These are phyloP conservation scores for Margaritifera margaritifera DNA, from an alignment of 2,888 invertebrate genomes.

Conservation along the genomic window DNA sequence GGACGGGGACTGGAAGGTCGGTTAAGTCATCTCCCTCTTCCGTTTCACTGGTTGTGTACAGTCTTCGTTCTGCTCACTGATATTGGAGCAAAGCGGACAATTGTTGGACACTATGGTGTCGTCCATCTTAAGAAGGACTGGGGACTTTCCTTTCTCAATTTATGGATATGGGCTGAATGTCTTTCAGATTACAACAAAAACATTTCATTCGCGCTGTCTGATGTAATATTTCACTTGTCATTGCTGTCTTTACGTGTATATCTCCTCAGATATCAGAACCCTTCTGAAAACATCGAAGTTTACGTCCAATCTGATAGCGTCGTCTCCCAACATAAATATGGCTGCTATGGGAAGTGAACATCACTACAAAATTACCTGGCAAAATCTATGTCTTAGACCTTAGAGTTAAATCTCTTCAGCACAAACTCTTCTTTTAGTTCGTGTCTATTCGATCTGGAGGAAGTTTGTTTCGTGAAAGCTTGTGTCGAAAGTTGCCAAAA, in stretches of 20 bases:
- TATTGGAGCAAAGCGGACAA: slow-evolving; percentile 16
- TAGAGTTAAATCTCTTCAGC: slow-evolving; percentile 33
- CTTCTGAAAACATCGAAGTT: slow-evolving; percentile 32
- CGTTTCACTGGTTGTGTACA: slow-evolving; percentile 63
- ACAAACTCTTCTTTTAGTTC: slow-evolving; percentile 40
- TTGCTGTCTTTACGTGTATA: slow-evolving; percentile 42
- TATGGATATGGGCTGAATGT: slow-evolving; percentile 62
- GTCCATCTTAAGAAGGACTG: slow-evolving; percentile 63
- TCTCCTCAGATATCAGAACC: slow-evolving; percentile 57
- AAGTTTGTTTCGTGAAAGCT: slow-evolving; percentile 44
- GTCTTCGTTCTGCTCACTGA: slow-evolving; percentile 44
- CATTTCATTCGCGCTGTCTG: slow-evolving; percentile 48
- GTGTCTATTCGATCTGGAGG: slow-evolving; percentile 56
- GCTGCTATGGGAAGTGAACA: slow-evolving; percentile 43
- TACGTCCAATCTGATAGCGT: slow-evolving; percentile 51
- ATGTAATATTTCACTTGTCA: slow-evolving; percentile 47
- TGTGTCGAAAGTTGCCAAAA: slow-evolving; percentile 50
- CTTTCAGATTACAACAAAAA: slow-evolving; percentile 19
- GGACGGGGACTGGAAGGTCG: slow-evolving; percentile 58
- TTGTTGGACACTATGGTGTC: slow-evolving; percentile 24
- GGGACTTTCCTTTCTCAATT: slow-evolving; percentile 57
- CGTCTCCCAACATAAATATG: slow-evolving; percentile 28
- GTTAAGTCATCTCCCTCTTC: slow-evolving; percentile 50
- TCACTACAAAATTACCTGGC: too few relatives aligned
- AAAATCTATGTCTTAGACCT: slow-evolving; percentile 24